A percentile compares a stretch with the other conserved stretches of the same genome.
These are phyloP conservation scores for Galeopsomyia nigrocyanea DNA, from an alignment of 2,888 invertebrate genomes.

Conservation along the genomic window DNA sequence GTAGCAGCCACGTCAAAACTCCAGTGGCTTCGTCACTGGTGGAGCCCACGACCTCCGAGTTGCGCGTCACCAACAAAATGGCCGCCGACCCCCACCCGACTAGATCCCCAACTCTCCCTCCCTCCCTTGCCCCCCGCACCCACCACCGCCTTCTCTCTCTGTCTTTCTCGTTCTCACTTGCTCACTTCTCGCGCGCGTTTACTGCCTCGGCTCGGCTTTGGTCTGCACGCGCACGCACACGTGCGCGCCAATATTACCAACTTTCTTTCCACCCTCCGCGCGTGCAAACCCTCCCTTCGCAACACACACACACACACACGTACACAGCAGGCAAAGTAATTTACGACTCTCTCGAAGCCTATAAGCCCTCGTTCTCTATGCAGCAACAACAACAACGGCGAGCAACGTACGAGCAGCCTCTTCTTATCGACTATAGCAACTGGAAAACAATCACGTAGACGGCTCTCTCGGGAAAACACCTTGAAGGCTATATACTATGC, in stretches of 20 bases:
- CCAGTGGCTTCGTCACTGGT: conserved; percentile 88
- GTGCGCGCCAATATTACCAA: conserved; percentile 14
- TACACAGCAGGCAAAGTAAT: background rate
- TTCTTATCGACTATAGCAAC: too few relatives aligned
- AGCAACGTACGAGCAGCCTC: too few relatives aligned
- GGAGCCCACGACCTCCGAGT: conserved; percentile 64
- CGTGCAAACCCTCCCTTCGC: background rate
- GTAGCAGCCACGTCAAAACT: conserved; percentile 94
- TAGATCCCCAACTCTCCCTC: background rate
- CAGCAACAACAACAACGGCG: too few relatives aligned
- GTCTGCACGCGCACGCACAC: conserved; percentile 39
- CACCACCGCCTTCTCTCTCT: conserved; percentile 10
- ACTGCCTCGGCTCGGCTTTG: background rate
- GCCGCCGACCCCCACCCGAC: conserved; percentile 34
- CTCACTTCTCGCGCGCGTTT: background rate
- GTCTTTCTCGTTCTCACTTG: conserved; percentile 3
- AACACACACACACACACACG: too few relatives aligned
- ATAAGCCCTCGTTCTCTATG: too few relatives aligned
- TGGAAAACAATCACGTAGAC: too few relatives aligned
- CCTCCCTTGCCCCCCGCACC: conserved; percentile 32
- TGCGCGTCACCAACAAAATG: conserved; percentile 53
- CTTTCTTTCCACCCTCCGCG: background rate
- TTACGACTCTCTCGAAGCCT: background rate
- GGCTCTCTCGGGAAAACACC: background rate
- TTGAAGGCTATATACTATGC: too few relatives aligned